phyloP scores from a whole-genome alignment of 2,797 vertebrate species.

The Sternarchorhynchus goeldii region DNA sequence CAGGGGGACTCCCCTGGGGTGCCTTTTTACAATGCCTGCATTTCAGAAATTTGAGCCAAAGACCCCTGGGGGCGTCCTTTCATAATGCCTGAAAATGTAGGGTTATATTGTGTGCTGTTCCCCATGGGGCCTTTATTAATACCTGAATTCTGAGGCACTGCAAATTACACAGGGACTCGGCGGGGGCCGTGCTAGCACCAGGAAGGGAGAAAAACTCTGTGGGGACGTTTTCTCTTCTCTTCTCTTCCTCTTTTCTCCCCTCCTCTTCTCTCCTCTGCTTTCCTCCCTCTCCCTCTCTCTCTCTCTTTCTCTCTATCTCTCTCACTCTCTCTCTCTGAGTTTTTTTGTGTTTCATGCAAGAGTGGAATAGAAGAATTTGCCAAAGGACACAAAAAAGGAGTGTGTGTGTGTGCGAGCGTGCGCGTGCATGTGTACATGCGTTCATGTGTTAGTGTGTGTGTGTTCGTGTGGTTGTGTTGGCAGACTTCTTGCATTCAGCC shows the following conservation, averaged over 20 bases:
- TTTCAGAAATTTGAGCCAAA: conserved; percentile 88
- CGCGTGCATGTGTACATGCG: conserved; percentile 52
- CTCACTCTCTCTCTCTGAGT: conserved; percentile 51
- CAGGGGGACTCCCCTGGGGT: conserved; percentile 82
- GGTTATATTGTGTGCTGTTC: conserved; percentile 89
- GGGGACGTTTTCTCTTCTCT: conserved; percentile 89
- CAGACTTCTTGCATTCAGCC: conserved; percentile 89
- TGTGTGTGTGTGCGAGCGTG: conserved; percentile 51
- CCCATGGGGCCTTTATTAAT: conserved; percentile 92
- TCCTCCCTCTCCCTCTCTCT: conserved; percentile 47
- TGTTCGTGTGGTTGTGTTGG: conserved; percentile 81
- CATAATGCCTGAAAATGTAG: conserved; percentile 93
- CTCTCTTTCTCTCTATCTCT: conserved; percentile 44
- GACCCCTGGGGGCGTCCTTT: conserved; percentile 88
- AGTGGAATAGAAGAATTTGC: conserved; percentile 99
- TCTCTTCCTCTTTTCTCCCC: conserved; percentile 52
- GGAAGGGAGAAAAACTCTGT: conserved; percentile 87
- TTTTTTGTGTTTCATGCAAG: conserved; percentile 91
- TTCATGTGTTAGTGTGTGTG: conserved; percentile 48
- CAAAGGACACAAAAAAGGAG: conserved; percentile 90
- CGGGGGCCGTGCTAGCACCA: conserved; percentile 80
- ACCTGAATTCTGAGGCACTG: conserved; percentile 90
- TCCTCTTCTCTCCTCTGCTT: conserved; percentile 54
- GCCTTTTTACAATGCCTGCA: conserved; percentile 85
- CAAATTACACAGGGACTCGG: conserved; percentile 88